Base-by-base conservation (phyloP, 2,797 vertebrate genomes). In the Artibeus lituratus region DNA sequence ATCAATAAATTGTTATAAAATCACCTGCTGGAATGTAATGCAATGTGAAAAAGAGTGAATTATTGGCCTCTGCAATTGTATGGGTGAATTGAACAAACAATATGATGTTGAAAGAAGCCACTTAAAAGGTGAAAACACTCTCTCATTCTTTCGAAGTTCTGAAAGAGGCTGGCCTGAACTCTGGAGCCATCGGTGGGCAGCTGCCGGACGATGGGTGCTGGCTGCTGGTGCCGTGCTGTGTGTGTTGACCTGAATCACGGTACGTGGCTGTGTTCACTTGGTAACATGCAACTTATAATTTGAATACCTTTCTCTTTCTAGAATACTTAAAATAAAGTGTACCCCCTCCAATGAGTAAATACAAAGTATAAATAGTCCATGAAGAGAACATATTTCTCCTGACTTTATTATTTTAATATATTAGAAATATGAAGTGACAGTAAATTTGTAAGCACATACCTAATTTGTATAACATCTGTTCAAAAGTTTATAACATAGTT, bases 111-210 rank as follows among this genome's bases (percentile, higher is more conserved):
- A 69, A 89, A 57, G 42, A 35, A 53, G 3, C 1, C 16, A 26
- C 1, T 72, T 21, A 51, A 47, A 84, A 53, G 47, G 57, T 9
- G 74, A 51, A 39, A 62, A 3, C 22, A n/a, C 5, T 47, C 0
- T n/a, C 83, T 1, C 7, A 39, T 81, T 44, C 18, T 44, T 26
- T 19, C 7, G 16, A 35, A 55, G 6, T 84, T 78, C 4, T 10
- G 39, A 47, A 70, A 42, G 1, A 72, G 53, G 7, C 39, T 42
- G 26, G 42, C 55, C 10, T 49, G 7, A 35, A 4, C 18, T 24
- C 0, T 1, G 2, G 14, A 8, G 14, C 16, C 7, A 11, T 7
- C 9, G 3, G 16, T n/a, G 8, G 14, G 8, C 0, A 10, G 3
- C 42, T 70, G 9, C 11, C 9, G 15, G 29, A 21, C 29, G 2